Evolutionary conservation across 1,140 invertebrate species (phyloP), one percentile per base, ranked within the genome.

Genomic region (Caenorhabditis tropicalis): DNA sequence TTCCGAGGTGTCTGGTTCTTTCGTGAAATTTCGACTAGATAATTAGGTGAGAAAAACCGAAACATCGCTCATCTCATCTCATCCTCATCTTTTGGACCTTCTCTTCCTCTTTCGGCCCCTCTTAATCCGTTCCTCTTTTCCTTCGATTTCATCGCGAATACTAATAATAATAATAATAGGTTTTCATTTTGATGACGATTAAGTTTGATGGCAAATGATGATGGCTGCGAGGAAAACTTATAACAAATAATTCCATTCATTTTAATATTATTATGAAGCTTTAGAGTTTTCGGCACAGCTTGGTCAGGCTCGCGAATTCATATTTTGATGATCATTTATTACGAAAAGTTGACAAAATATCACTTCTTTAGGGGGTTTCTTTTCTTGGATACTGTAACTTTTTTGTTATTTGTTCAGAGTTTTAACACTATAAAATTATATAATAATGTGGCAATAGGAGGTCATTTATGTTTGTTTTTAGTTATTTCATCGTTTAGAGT

Each of bases 181-280:
- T 74, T 74, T 74, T 27, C 65, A 74, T 74, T 74, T 74, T 74
- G 65, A 74, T 74, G 65, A 65, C 58, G 58, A 65, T 65, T 65
- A 65, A 65, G 58, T 65, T 65, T 65, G 53, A 58, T 43, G 39
- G 39, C 39, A 43, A 43, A 43, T 65, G 65, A 43, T 43, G 65
- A 21, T 39, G 36, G 36, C 29, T 12, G 58, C 3, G 58, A 21
- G 33, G 65, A 74, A 74, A 74, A 74, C 65, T 74, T 74, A 74
- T 74, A 24, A 46, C 12, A 43, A n/a, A 43, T 65, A 33, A 58
- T 27, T 65, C 33, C 19, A 43, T 24, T 43, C 65, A 74, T 74
- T 74, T 74, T 74, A 74, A 74, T 74, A 74, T 36, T 19, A 74
- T 74, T 36, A 65, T 65, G 65, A 74, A 74, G 65, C 65, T 24